A percentile compares a stretch with the other conserved stretches of the same genome.
Conservation (phyloP, 2,888 invertebrate species). For the Drosophila fungiperda region DNA sequence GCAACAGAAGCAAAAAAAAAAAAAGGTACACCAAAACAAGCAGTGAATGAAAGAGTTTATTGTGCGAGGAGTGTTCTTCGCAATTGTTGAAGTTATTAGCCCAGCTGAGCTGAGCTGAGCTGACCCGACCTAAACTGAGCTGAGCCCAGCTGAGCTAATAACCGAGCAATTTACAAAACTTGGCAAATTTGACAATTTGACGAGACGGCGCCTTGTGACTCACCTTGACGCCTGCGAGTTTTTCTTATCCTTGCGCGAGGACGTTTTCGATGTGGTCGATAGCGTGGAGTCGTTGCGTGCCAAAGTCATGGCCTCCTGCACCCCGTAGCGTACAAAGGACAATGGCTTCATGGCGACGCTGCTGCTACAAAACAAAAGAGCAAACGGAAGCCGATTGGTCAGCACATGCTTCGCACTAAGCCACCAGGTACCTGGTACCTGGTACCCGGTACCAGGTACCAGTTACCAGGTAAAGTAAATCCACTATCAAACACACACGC, state of each 20-base stretch:
- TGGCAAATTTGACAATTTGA: conserved; percentile 27
- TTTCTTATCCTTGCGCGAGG: conserved; percentile 85
- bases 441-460: background rate
- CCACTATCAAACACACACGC: background rate
- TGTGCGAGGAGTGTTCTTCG: background rate
- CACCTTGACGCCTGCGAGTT: conserved; percentile 85
- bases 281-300: conserved; percentile 87
- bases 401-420: conserved; percentile 2
- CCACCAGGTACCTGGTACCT: background rate
- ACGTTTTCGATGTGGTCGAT: conserved; percentile 86
- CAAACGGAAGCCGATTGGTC: conserved; percentile 25
- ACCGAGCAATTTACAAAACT: conserved; percentile 53
- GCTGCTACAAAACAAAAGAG: conserved; percentile 71
- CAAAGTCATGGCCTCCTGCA: conserved; percentile 85
- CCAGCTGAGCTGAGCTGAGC: background rate
- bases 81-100: conserved; percentile 22
- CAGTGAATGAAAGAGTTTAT: conserved; percentile 4
- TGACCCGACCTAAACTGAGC: background rate
- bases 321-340: conserved; percentile 84
- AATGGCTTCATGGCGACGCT: conserved; percentile 89
- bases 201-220: conserved; percentile 33
- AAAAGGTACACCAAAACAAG: conserved; percentile 7
- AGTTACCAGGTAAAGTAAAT: background rate
- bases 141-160: conserved; percentile 46
- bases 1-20: conserved; percentile 6